Evolutionary conservation across 2,888 invertebrate species (phyloP).

Genomic region (Microplitis manilae): DNA sequence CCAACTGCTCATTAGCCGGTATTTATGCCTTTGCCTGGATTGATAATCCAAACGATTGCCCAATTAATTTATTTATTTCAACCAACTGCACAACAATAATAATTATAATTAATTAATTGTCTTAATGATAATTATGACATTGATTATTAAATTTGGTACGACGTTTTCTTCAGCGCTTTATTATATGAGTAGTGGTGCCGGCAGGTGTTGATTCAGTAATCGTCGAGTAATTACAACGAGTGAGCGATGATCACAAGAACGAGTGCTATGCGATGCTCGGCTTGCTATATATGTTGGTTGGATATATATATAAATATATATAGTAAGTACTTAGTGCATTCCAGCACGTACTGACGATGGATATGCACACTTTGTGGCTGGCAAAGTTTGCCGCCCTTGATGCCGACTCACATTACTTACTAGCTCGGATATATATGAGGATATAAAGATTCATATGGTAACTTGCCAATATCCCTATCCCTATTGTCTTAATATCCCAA

Average conservation of each 20-base stretch:
- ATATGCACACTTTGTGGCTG: conserved; percentile 35
- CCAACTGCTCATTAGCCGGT: background rate
- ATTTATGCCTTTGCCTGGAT: background rate
- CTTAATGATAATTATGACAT: conserved; percentile 17
- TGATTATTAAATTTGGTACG: conserved; percentile 11
- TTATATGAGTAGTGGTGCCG: background rate
- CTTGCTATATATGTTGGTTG: conserved; percentile 43
- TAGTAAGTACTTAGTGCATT: conserved; percentile 56
- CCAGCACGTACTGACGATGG: conserved; percentile 56
- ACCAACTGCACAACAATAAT: conserved; percentile 16
- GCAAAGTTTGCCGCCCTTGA: background rate
- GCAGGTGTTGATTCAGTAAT: conserved; percentile 60
- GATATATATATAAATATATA: conserved; percentile 33
- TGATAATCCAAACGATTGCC: background rate
- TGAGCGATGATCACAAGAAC: conserved; percentile 59
- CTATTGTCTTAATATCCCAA: background rate
- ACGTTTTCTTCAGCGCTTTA: background rate
- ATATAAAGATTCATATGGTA: conserved; percentile 12
- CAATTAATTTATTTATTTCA: background rate
- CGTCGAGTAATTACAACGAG: conserved; percentile 54
- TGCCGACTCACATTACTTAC: conserved; percentile 36
- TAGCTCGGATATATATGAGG: background rate
- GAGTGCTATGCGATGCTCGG: conserved; percentile 56
- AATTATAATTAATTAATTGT: conserved; percentile 10
- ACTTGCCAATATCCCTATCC: background rate